Base-by-base conservation (phyloP, 2,113 vertebrate genomes). In the Notarius lentiginosus region DNA sequence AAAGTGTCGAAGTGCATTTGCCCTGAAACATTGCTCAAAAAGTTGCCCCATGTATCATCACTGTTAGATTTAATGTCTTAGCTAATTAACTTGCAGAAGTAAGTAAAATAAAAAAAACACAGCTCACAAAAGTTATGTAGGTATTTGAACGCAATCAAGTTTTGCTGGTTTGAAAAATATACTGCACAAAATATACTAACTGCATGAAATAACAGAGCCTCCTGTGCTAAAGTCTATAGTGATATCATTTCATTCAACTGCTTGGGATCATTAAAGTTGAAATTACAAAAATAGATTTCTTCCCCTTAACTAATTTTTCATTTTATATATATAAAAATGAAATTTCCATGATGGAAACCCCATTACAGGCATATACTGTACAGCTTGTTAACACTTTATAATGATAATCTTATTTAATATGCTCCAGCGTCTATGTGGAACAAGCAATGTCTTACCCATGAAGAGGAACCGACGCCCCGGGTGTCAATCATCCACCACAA, bases 371-470 rank as follows among this genome's bases (percentile, higher is more conserved):
- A 77, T 9, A 11, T n/a, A n/a, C 22, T 53, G 34, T n/a, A 53
- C 8, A 10, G 11, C 34, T 24, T 55, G 5, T 55, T 27, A 77
- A 55, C 34, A 68, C 11, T 30, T 41, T 51, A 49, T 53, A 81
- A 56, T 24, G 24, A 47, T 49, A 53, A 75, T 15, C 9, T 41
- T 87, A 49, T 65, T 80, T 61, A 87, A 30, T 41, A 83, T 79
- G 79, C 72, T 85, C 75, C 22, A 79, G 83, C 72, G 84, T 68
- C 83, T 18, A 34, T 49, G 10, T 76, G 20, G 60, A 81, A 83
- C 55, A 14, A 66, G 79, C 77, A 90, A 89, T 87, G 89, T 56
- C 80, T 87, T 86, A 90, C 89, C 89, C 73, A 80, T 41, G 49
- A 53, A 75, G 56, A 83, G 79, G 49, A 90, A 41, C 63, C 65